Base-by-base conservation (phyloP, 2,113 vertebrate species). In the Malurus elegans region DNA sequence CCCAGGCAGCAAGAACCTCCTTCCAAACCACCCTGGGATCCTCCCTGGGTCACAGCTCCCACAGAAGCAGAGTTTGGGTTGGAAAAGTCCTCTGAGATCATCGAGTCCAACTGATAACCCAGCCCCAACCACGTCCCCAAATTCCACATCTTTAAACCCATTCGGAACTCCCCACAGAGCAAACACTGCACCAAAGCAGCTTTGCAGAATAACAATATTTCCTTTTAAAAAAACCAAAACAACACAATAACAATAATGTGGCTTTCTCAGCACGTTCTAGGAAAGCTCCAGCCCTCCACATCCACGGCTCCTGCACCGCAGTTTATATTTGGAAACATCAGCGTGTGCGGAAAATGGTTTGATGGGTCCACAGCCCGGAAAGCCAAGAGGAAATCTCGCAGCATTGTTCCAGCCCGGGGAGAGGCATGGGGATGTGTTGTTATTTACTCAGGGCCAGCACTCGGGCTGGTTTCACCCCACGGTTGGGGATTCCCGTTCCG, bases 311-410 rank as follows among this genome's bases (percentile, higher is more conserved):
- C 91, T 47, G 62, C 1, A 4, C 0, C 2, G 70, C 54, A 12
- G 83, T 51, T 93, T 92, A 75, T 86, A 86, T 90, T 79, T 84
- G 94, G 86, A 89, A 92, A 47, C 90, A 71, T 8, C 90, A 34
- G 62, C 19, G 40, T 5, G 29, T 16, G 64, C 5, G 5, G 94
- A 79, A 95, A 82, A 28, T 21, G 6, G 44, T 89, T 56, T 76
- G 67, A 90, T 88, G 64, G 32, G 79, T 73, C 85, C 56, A 10
- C 2, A 82, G 90, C 38, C 62, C 73, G 66, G 74, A 14, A 73
- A 90, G 62, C 47, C 4, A 3, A 72, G 56, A 89, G 94, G 94
- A 91, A 90, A 73, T 17, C 79, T 79, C 64, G 0, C 34, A 21
- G 87, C 71, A 20, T 18, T 36, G 85, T 73, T 61, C 86, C 82